These are phyloP conservation scores for Brachyptera putata DNA, from an alignment of 2,888 invertebrate species.

Conservation along the genomic window DNA sequence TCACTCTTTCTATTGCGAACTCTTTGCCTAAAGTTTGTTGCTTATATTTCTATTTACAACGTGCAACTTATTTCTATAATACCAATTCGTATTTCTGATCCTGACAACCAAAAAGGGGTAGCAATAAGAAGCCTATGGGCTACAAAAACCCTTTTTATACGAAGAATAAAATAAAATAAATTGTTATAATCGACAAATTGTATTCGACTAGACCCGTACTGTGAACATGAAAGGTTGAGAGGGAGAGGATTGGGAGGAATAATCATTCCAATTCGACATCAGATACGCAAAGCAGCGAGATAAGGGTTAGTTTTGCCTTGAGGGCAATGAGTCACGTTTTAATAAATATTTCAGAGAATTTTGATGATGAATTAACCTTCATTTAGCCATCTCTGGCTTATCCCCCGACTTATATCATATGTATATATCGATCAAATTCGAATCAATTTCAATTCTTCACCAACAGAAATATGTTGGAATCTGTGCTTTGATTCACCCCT, in stretches of 20 bases:
- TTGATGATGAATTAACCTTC: constrained; percentile 30
- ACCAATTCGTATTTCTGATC: constrained; percentile 16
- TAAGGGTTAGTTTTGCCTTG: constrained; percentile 21
- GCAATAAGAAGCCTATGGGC: neutral
- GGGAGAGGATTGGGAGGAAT: constrained; percentile 4
- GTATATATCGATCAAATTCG: too few relatives aligned
- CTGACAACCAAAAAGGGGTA: constrained; percentile 19
- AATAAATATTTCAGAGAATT: constrained; percentile 31
- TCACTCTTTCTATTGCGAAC: neutral
- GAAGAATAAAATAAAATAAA: neutral
- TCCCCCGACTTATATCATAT: too few relatives aligned
- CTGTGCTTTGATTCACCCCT: too few relatives aligned
- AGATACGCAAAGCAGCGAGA: constrained; percentile 29
- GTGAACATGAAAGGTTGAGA: constrained; percentile 1
- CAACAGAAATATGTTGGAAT: too few relatives aligned
- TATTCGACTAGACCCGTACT: neutral
- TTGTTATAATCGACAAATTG: neutral
- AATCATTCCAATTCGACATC: constrained; percentile 28
- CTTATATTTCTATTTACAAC: constrained; percentile 8
- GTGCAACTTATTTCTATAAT: constrained; percentile 7
- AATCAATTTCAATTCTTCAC: too few relatives aligned
- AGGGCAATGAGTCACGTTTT: constrained; percentile 28
- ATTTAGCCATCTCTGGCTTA: constrained; percentile 14
- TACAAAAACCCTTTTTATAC: constrained; percentile 6
- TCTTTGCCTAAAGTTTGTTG: constrained; percentile 13